Base-by-base conservation (phyloP, 2,888 invertebrate genomes). In the Ashinkailepas kermadecensis region DNA sequence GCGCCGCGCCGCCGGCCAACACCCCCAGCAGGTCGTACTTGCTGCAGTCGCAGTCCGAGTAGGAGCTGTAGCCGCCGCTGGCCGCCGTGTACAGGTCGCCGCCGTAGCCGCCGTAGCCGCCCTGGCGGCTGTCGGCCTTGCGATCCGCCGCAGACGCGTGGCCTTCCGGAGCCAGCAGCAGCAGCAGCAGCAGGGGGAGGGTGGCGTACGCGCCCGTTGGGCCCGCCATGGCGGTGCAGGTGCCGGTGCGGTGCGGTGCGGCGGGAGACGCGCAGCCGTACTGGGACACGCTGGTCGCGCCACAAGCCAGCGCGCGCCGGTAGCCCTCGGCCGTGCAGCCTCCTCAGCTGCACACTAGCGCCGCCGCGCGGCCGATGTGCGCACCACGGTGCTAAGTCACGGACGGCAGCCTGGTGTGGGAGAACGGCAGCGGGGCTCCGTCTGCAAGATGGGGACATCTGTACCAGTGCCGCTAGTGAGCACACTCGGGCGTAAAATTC, bases 11-110 rank as follows among this genome's bases (percentile, higher is more conserved):
- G 74, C 74, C 74, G 1, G 74, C 74, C 21, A 74, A 21, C 74
- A 74, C 74, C 18, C 74, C 74, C 21, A 74, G 74, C 10, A 74
- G 23, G 74, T 74, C 74, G 74, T 74, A 74, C 74, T 74, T 74
- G 54, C 54, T 56, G 56, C 74, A 74, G 74, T 74, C 74, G 56
- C 74, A 74, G 10, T 74, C 23, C 54, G 54, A 74, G 21, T 54
- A 74, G 54, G 74, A 74, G 54, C 54, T 54, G 74, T 74, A 23
- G 0, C 74, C 74, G 74, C 74, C 56, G 74, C 74, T 74, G 54
- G 74, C 74, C 11, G 74, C 54, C 56, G 74, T 56, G 18, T 74
- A 21, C 21, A 74, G 74, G 56, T 74, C 74, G 10, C 7, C 21
- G 70, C 70, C 25, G 74, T 56, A 56, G 74, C 18, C 54, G 74